Evolutionary conservation across 2,888 invertebrate species (phyloP), one percentile per base, ranked within the genome.

Genomic region (Tineola bisselliella): DNA sequence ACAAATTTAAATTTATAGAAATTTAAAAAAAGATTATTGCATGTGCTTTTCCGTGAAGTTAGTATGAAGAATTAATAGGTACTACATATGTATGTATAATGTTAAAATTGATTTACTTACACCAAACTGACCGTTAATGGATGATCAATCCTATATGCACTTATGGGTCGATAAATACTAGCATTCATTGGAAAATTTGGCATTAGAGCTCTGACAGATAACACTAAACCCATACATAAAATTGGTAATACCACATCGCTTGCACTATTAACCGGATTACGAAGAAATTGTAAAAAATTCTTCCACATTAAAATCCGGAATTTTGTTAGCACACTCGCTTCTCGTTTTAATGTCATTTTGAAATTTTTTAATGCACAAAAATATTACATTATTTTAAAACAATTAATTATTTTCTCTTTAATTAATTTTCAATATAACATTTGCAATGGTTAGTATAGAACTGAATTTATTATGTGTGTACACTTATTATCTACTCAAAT

Each of bases 271-370:
- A 88, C 65, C 64, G 89, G 88, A 73, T 89, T 89, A 63, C 91
- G 79, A 73, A 84, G 89, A 73, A 92, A 91, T 3, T 92, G 79
- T n/a, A 60, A 43, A 60, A 48, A 44, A 72, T 93, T 93, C 72
- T 93, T 93, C 92, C 92, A 93, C 65, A 91, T 76, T 33, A 93
- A 78, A 33, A 93, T 77, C 17, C 76, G 66, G 69, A 92, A 90
- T 69, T 89, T 88, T 15, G 52, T 44, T 5, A 44, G 5, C 1
- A 3, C 48, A 15, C 44, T 44, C 8, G 60, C 44, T 48, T 60
- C 31, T 5, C 48, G 44, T 3, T 11, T 19, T 8, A 12, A 19
- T 5, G 3, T 12, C 54, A 54, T 54, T 54, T 52, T 52, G 8
- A 31, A 8, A 10, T 8, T 8, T 31, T 38, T 38, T 38, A 38